These are phyloP conservation scores for Balanococcus diminutus DNA, from an alignment of 2,888 invertebrate genomes.

Conservation along the genomic window DNA sequence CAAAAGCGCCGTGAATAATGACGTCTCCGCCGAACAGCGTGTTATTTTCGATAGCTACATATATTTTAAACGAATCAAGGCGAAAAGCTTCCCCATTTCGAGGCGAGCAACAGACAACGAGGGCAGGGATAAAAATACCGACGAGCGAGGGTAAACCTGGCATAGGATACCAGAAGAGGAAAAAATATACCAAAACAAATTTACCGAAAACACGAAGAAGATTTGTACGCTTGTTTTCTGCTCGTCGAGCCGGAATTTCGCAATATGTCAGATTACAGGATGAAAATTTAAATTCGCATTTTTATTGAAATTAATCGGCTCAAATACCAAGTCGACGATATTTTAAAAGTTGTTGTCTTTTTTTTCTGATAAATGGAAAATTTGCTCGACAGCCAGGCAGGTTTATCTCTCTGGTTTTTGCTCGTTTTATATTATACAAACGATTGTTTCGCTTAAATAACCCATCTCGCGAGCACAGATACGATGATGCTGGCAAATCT, in stretches of 20 bases:
- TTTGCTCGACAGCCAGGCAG: not conserved
- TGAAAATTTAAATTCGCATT: slow-evolving; percentile 6
- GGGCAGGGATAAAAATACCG: not conserved
- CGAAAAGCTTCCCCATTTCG: not conserved
- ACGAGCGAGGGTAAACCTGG: not conserved
- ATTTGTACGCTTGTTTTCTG: slow-evolving; percentile 28
- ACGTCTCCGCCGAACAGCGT: slow-evolving; percentile 17
- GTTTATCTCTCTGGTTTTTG: not conserved
- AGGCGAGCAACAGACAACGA: not conserved
- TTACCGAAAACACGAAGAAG: slow-evolving; percentile 27
- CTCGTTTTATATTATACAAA: not conserved
- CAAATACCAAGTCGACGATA: not conserved
- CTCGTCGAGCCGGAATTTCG: not conserved
- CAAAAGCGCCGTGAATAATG: slow-evolving; percentile 46
- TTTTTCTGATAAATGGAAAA: no score
- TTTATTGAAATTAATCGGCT: slow-evolving; percentile 15
- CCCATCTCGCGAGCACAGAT: not conserved
- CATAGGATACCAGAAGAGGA: not conserved
- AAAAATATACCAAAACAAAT: slow-evolving; percentile 4
- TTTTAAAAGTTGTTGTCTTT: slow-evolving; percentile 5
- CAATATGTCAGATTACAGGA: slow-evolving; percentile 26
- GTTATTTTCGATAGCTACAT: slow-evolving; percentile 34
- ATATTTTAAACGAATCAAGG: slow-evolving; percentile 21
- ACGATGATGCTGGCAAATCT: no score
- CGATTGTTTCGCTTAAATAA: not conserved